Percentiles rank a stretch among this genome's conserved stretches.
phyloP scores from a whole-genome alignment of 1,140 invertebrate genomes.

The Arctopsyche grandis region DNA sequence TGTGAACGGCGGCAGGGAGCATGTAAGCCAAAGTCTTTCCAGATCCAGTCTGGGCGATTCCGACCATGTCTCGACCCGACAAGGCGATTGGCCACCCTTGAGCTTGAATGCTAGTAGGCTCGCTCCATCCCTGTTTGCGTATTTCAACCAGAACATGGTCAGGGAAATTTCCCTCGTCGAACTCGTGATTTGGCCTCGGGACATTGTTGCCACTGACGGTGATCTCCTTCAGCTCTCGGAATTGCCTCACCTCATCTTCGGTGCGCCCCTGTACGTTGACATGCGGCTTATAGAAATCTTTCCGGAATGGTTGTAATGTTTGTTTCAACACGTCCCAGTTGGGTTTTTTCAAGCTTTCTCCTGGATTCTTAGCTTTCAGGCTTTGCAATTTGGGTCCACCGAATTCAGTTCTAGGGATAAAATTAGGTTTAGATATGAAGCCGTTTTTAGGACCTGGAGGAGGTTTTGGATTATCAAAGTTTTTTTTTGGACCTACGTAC shows the following conservation, averaged over 20 bases:
- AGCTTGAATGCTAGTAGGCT: conserved; percentile 89
- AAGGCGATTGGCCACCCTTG: conserved; percentile 94
- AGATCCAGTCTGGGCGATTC: conserved; percentile 95
- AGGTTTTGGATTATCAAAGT: conserved; percentile 59
- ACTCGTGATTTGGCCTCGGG: conserved; percentile 86
- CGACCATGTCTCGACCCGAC: conserved; percentile 90
- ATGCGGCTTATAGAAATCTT: conserved; percentile 92
- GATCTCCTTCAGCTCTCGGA: conserved; percentile 82
- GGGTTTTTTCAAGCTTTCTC: conserved; percentile 82
- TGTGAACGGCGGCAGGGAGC: conserved; percentile 80
- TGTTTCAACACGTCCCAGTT: conserved; percentile 78
- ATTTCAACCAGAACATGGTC: conserved; percentile 83
- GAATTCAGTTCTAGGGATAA: conserved; percentile 60
- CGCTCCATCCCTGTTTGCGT: conserved; percentile 82
- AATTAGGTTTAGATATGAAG: conserved; percentile 58
- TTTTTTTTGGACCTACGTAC: conserved; percentile 64
- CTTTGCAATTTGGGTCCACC: conserved; percentile 70
- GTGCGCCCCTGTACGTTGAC: conserved; percentile 77
- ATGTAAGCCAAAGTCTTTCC: conserved; percentile 92
- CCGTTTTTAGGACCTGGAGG: conserved; percentile 60
- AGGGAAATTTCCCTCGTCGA: conserved; percentile 91
- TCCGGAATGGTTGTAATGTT: conserved; percentile 84
- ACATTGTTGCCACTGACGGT: conserved; percentile 85
- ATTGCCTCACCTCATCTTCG: conserved; percentile 78
- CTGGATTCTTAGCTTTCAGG: conserved; percentile 76